Conservation (phyloP, 2,797 vertebrate species). For the Enteromius treurensis region DNA sequence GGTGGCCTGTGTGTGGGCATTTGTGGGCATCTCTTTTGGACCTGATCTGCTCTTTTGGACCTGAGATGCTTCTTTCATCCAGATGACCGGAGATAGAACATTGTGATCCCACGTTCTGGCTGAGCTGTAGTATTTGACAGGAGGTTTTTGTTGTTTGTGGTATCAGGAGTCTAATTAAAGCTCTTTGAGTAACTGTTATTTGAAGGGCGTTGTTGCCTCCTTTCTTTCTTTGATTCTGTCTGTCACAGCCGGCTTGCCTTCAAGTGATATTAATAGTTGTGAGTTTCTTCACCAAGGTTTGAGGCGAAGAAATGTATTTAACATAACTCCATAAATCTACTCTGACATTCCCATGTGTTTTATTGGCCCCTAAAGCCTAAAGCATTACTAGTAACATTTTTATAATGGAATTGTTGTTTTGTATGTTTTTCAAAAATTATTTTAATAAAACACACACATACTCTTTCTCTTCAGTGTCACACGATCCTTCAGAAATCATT, state of each 20-base stretch:
- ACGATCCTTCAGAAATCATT: not conserved
- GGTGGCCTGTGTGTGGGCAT: not conserved
- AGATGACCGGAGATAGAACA: conserved; percentile 47
- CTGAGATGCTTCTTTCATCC: conserved; percentile 35
- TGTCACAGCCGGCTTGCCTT: conserved; percentile 15
- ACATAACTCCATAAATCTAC: not conserved
- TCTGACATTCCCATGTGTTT: not conserved
- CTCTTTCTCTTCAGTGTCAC: not conserved
- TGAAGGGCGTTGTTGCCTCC: conserved; percentile 27
- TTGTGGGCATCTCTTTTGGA: conserved; percentile 29
- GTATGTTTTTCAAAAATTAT: not conserved
- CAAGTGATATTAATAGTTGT: conserved; percentile 21
- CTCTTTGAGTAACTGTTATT: conserved; percentile 53
- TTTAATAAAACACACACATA: not conserved
- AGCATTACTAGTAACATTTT: not conserved
- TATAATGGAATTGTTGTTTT: not conserved
- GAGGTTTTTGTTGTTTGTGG: conserved; percentile 33
- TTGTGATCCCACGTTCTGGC: conserved; percentile 47
- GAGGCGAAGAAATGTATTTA: not conserved
- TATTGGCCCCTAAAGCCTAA: not conserved
- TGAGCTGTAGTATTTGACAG: conserved; percentile 43
- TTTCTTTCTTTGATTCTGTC: conserved; percentile 9
- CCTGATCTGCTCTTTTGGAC: not conserved
- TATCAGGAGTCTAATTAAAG: conserved; percentile 35
- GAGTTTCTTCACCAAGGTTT: not conserved